These are phyloP conservation scores for Punctoribates punctum DNA, from an alignment of 2,888 invertebrate genomes.

Conservation along the genomic window DNA sequence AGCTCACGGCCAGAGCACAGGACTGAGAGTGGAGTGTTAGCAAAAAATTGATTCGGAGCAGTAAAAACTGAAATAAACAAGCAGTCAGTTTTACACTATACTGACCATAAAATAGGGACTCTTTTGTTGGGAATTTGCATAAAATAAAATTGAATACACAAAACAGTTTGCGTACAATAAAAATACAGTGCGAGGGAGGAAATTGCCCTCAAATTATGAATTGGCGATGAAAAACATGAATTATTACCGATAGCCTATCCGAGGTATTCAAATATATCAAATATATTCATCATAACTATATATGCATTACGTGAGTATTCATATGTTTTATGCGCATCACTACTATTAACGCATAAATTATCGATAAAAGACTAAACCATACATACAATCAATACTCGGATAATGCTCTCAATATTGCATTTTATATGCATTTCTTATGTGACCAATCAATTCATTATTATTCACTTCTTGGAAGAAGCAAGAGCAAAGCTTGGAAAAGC, in stretches of 20 bases:
- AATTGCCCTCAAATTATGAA: conserved; percentile 33
- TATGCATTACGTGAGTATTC: background rate
- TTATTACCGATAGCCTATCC: conserved; percentile 19
- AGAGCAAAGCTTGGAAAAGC: too few relatives aligned
- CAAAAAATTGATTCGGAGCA: conserved; percentile 32
- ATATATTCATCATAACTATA: background rate
- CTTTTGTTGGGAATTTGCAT: conserved; percentile 21
- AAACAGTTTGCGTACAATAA: background rate
- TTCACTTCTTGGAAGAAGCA: background rate
- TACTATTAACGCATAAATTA: background rate
- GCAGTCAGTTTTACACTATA: conserved; percentile 24
- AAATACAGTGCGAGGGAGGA: conserved; percentile 29
- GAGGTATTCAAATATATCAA: background rate
- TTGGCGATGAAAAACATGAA: conserved; percentile 34
- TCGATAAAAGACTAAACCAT: background rate
- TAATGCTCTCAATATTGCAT: conserved; percentile 2
- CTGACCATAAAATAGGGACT: conserved; percentile 23
- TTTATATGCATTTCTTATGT: background rate
- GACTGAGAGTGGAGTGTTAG: background rate
- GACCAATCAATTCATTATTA: background rate
- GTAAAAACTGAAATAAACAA: conserved; percentile 27
- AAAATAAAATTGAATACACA: conserved; percentile 15
- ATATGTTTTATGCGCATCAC: conserved; percentile 24
- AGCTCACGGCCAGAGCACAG: background rate
- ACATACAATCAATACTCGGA: background rate